Base-by-base conservation (phyloP, 2,888 invertebrate genomes). In the Acanthoscelides obtectus region DNA sequence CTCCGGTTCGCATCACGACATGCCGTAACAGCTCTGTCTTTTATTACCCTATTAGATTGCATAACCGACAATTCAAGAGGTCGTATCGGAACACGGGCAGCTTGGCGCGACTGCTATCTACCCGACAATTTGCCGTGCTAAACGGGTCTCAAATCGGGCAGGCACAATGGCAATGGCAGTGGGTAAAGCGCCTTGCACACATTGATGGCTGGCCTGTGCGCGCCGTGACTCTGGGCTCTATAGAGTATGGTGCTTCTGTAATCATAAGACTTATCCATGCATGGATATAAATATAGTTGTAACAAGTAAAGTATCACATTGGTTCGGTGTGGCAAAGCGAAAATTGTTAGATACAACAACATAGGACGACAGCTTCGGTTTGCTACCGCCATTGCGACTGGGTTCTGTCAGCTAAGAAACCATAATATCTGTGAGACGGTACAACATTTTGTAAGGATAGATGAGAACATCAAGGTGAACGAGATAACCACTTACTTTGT, bases 1-100 rank as follows among this genome's bases (percentile, higher is more conserved):
- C 72, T 73, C n/a, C n/a, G n/a, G n/a, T n/a, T n/a, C 71, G 75
- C 74, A 45, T 45, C 45, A 75, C 75, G 73, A 73, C 70, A 73
- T 75, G 76, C 76, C 77, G 78, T 78, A 77, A 77, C 78, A 75
- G 68, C 72, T 68, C 73, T 72, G 75, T 75, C 76, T 75, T 77
- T 78, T 78, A 78, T 77, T 78, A 78, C 75, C 77, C 78, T 75
- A 78, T 78, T 78, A 77, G 76, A 72, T 76, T 74, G 73, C 74
- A 72, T 72, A 76, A 76, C 76, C 72, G 69, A 71, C 73, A 76
- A 76, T 76, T 75, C 73, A 68, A 27, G 25, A 21, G 68, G 68
- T 45, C 68, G 45, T 68, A 45, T 45, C 45, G 45, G 45, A 45
- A 45, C 5, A 45, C 45, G 6, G 45, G 45, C 45, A 45, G 45